Evolutionary conservation across 2,797 vertebrate species (phyloP).

Genomic region (Silurus aristotelis): DNA sequence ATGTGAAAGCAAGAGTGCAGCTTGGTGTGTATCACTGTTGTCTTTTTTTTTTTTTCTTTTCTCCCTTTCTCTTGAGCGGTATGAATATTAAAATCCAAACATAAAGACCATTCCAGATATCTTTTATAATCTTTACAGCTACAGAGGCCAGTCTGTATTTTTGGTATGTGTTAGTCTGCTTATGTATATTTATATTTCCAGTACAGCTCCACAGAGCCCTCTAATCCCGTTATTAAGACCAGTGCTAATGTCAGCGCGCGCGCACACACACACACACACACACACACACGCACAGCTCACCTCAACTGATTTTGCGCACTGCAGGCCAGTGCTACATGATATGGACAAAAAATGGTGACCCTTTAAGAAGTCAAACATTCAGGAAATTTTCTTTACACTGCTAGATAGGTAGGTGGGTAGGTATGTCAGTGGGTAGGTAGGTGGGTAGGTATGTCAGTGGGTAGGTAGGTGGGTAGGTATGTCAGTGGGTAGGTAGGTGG

Average conservation of each 20-base stretch:
- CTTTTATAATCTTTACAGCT: neutral
- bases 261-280: neutral
- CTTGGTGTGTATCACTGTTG: neutral
- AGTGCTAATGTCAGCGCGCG: neutral
- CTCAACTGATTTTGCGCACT: neutral
- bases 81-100: neutral
- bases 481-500: too few species aligned
- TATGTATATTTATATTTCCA: conserved; percentile 5
- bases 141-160: neutral
- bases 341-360: neutral
- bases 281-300: neutral
- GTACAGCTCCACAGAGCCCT: conserved; percentile 8
- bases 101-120: neutral
- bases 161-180: neutral
- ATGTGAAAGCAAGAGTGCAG: neutral
- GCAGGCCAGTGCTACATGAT: neutral
- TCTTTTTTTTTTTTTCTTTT: neutral
- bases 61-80: too few species aligned
- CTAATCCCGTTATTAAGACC: conserved; percentile 10
- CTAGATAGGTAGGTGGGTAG: too few species aligned
- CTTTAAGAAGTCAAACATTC: too few species aligned
- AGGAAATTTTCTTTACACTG: too few species aligned
- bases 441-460: too few species aligned
- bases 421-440: too few species aligned
- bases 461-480: too few species aligned